Conservation (phyloP, 2,888 invertebrate genomes). For the Noctua janthe region DNA sequence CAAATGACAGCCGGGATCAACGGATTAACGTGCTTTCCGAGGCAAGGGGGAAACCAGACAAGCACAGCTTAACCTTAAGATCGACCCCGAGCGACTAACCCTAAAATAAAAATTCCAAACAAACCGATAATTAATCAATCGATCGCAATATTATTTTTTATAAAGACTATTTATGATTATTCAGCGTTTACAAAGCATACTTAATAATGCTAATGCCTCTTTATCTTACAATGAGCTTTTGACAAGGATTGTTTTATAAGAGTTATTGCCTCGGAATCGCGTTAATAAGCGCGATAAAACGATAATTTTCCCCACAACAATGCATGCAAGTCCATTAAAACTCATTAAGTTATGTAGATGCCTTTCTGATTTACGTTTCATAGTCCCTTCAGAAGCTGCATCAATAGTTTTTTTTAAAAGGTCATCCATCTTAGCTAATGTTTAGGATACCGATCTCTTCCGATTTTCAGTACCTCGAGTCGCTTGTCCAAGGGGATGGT, state of each 20-base stretch:
- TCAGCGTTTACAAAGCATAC: slow-evolving; percentile 35
- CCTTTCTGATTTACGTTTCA: not conserved
- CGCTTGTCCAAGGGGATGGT: too few species aligned
- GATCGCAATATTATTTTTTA: slow-evolving; percentile 16
- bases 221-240: slow-evolving; percentile 46
- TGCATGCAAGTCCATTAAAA: slow-evolving; percentile 9
- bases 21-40: too few species aligned
- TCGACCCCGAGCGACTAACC: not conserved
- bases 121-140: slow-evolving; percentile 17
- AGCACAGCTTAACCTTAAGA: too few species aligned
- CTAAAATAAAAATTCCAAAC: not conserved
- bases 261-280: slow-evolving; percentile 47
- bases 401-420: too few species aligned
- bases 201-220: slow-evolving; percentile 41
- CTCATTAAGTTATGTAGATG: not conserved
- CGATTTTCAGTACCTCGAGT: too few species aligned
- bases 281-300: slow-evolving; percentile 32
- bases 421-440: not conserved
- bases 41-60: too few species aligned
- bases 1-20: too few species aligned
- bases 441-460: not conserved
- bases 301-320: slow-evolving; percentile 18
- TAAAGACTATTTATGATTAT: slow-evolving; percentile 26
- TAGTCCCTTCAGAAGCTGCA: not conserved
- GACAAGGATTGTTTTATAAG: slow-evolving; percentile 50